Percentiles rank a stretch among this genome's conserved stretches.
These are phyloP conservation scores for Procambarus virginalis DNA, from an alignment of 1,140 invertebrate species.

Conservation along the genomic window DNA sequence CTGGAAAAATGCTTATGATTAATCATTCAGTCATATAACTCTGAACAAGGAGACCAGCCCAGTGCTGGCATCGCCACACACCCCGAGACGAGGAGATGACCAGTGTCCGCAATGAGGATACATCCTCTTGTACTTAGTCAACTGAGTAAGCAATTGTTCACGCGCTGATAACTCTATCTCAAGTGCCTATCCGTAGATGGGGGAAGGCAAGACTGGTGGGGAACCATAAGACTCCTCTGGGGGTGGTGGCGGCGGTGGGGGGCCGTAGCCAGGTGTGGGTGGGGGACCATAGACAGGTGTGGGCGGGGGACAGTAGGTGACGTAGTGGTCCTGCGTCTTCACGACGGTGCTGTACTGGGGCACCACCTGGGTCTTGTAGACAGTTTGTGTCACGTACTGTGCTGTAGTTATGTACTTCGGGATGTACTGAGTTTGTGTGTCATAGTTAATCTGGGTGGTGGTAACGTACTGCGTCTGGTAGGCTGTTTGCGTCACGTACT, in stretches of 20 bases:
- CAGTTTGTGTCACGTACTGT: background rate
- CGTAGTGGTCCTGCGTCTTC: constrained; percentile 13
- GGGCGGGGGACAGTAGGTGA: constrained; percentile 25
- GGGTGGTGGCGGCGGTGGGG: background rate
- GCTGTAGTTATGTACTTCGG: constrained; percentile 16
- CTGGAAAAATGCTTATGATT: no score
- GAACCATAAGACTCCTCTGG: background rate
- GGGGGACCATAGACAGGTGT: background rate
- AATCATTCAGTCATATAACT: no score
- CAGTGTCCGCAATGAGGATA: no score
- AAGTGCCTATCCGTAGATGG: background rate
- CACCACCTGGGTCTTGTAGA: constrained; percentile 21
- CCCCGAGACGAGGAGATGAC: no score
- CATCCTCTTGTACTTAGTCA: no score
- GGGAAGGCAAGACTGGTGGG: background rate
- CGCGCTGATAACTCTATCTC: no score
- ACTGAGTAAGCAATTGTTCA: no score
- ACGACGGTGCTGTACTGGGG: constrained; percentile 34
- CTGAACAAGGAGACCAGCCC: no score
- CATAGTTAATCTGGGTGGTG: constrained; percentile 19
- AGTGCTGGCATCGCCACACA: no score
- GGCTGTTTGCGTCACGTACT: constrained; percentile 20
- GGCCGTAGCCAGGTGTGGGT: background rate
- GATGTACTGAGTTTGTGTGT: constrained; percentile 23
- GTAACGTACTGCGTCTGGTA: constrained; percentile 34